Evolutionary conservation across 64 coral and sea anemone genomes (phyloP).

Genomic region (Catalaphyllia jardinei): DNA sequence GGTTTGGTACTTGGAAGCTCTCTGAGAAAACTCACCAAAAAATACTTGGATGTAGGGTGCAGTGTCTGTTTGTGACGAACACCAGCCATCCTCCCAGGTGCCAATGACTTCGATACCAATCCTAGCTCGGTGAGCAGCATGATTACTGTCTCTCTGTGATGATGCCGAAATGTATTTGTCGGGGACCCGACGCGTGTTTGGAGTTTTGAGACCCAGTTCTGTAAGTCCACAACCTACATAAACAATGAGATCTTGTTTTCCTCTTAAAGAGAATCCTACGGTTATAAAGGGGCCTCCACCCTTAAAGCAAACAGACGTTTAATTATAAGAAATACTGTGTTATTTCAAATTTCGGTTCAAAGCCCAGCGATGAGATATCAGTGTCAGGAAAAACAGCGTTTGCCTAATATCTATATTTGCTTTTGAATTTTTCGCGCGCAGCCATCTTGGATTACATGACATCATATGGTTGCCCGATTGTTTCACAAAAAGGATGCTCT

Average conservation of each 20-base stretch:
- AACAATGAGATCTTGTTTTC: neutral
- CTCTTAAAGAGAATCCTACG: too few relatives aligned
- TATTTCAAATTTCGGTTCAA: too few relatives aligned
- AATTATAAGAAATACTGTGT: too few relatives aligned
- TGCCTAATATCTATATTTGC: too few relatives aligned
- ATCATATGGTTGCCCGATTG: too few relatives aligned
- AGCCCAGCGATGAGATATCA: too few relatives aligned
- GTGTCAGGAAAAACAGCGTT: too few relatives aligned
- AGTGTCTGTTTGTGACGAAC: neutral
- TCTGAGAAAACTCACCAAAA: neutral
- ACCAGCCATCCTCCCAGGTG: constrained; percentile 8
- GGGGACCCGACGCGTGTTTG: neutral
- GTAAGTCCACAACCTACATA: neutral
- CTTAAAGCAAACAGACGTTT: too few relatives aligned
- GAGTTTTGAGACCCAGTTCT: constrained; percentile 1
- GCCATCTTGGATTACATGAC: too few relatives aligned
- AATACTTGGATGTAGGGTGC: constrained; percentile 5
- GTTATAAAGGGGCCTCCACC: too few relatives aligned
- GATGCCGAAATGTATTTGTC: constrained; percentile 3
- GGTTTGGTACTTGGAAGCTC: neutral
- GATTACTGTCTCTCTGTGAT: constrained; percentile 1
- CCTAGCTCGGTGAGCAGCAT: neutral
- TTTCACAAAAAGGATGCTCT: too few relatives aligned
- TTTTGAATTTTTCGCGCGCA: too few relatives aligned
- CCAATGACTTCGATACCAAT: constrained; percentile 18